Conservation (phyloP, 2,888 invertebrate species). For the Ophonus ardosiacus region DNA sequence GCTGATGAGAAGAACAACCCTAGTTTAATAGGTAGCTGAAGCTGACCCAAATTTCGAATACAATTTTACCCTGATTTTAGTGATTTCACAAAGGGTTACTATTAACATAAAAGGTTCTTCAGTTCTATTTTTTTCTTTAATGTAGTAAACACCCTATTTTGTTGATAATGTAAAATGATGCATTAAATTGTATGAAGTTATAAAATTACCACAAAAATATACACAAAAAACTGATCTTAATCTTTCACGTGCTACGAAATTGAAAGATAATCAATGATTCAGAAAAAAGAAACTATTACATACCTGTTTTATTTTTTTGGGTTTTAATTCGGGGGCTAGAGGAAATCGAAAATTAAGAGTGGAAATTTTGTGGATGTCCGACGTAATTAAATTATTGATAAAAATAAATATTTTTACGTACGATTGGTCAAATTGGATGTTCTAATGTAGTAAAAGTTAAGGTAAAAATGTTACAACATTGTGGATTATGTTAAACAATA, state of each 20-base stretch:
- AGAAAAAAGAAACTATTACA: neutral
- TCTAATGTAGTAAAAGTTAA: no score
- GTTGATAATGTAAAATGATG: slow-evolving; percentile 30
- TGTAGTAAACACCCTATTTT: slow-evolving; percentile 44
- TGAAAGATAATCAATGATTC: neutral
- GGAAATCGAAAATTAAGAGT: no score
- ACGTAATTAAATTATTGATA: no score
- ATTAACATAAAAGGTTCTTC: slow-evolving; percentile 40
- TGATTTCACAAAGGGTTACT: slow-evolving; percentile 40
- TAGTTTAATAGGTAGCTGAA: slow-evolving; percentile 32
- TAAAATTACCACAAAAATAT: slow-evolving; percentile 29
- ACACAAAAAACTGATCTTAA: neutral
- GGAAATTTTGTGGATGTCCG: no score
- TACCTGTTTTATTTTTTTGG: no score
- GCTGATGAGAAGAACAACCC: slow-evolving; percentile 3
- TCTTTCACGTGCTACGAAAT: neutral
- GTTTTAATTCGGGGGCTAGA: no score
- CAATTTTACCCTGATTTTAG: slow-evolving; percentile 45
- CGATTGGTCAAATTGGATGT: no score
- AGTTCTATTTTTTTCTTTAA: slow-evolving; percentile 18
- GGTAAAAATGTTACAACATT: no score
- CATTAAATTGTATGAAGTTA: slow-evolving; percentile 44
- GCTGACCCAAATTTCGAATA: slow-evolving; percentile 31
- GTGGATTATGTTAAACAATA: no score
- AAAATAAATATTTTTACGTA: no score